Evolutionary conservation across 2,888 invertebrate species (phyloP), one percentile per base, ranked within the genome.

Genomic region (Cephus pygmeus): DNA sequence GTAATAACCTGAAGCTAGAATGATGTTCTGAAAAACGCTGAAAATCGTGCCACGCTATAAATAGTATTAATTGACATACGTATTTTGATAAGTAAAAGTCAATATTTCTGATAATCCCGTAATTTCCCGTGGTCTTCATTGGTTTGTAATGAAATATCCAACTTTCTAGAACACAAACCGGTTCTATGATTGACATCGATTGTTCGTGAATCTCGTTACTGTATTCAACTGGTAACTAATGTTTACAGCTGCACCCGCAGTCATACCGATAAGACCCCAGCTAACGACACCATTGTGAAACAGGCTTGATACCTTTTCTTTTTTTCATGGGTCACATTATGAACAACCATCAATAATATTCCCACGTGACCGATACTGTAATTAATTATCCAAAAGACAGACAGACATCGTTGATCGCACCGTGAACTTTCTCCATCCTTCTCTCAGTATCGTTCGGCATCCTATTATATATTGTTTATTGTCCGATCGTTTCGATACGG

Each of bases 401-500:
- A 56, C 23, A 23, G 23, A 56, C 15, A 56, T 56, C 40, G 1
- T 56, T 1, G 6, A 56, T 23, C 40, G 40, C 40, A 56, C 23
- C 23, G 40, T 56, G 23, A 56, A 56, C 40, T 23, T 56, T 56
- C 40, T 56, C 40, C 23, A 9, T 56, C 40, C 4, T 40, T 40
- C 40, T 56, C 1, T 56, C 40, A 23, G 23, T 23, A 23, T 56
- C 40, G 40, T 56, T 56, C 40, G 23, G 40, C 40, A 15, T 15
- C 40, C 40, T 56, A 6, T 40, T 40, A 56, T 4, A 1, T 56
- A 56, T 15, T 56, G 40, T 56, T 56, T 56, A 56, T 56, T 56
- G 40, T 73, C 75, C 77, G 69, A 79, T 79, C 33, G 77, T 77
- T 77, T 56, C n/a, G 31, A 73, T 34, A 9, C 40, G n/a, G 36